phyloP scores from a whole-genome alignment of 2,888 invertebrate species.

The Drosophila suboccidentalis region DNA sequence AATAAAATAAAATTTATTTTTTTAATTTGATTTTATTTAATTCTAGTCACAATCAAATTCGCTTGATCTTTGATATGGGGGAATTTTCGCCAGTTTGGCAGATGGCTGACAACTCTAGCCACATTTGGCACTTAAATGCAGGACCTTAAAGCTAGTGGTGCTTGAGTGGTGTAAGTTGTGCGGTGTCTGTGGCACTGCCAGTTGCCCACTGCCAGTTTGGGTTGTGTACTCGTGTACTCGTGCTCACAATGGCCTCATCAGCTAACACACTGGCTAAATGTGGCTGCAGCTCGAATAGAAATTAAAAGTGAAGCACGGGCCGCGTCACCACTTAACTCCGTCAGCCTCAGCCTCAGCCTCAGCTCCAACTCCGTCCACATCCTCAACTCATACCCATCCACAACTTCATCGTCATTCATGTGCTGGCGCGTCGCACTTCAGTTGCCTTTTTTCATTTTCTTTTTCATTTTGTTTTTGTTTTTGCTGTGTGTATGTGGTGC shows the following conservation, averaged over 20 bases:
- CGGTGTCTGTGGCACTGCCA: constrained; percentile 6
- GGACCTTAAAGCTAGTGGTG: constrained; percentile 2
- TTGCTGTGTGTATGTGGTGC: constrained; percentile 10
- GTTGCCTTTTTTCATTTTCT: constrained; percentile 1
- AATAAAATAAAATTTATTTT: too few species aligned
- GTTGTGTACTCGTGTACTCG: constrained; percentile 12
- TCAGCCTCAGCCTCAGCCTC: constrained; percentile 10
- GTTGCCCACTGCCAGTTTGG: constrained; percentile 13
- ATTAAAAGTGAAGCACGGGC: constrained; percentile 68
- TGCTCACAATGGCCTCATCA: constrained; percentile 73
- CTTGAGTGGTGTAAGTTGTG: constrained; percentile 3
- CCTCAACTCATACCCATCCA: constrained; percentile 10
- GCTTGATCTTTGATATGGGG: too few species aligned
- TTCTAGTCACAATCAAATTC: too few species aligned
- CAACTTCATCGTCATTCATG: constrained; percentile 13
- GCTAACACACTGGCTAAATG: constrained; percentile 48
- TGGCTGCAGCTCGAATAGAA: constrained; percentile 49
- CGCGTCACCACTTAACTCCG: constrained; percentile 52
- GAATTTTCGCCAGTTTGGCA: too few species aligned
- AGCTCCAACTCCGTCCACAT: background rate
- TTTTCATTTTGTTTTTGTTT: constrained; percentile 5
- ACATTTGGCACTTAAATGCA: background rate
- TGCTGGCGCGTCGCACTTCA: constrained; percentile 46
- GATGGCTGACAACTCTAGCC: background rate
- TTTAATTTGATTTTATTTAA: too few species aligned